Conservation (phyloP, 2,797 vertebrate genomes). For the Hephaestus fuliginosus region DNA sequence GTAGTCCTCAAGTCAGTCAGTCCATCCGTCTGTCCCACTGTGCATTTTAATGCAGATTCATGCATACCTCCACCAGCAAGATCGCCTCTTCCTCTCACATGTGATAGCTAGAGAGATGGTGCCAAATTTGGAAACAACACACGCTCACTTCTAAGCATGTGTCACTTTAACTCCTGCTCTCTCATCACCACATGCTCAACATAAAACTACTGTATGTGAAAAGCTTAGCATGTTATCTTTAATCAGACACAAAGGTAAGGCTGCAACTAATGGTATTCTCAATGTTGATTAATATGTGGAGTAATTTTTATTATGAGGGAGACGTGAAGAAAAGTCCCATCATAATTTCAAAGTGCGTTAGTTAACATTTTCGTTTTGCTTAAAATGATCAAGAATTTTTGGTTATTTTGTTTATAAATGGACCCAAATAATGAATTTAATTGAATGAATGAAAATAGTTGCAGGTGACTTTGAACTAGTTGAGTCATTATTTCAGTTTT, state of each 20-base stretch:
- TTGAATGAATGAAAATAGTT: neutral
- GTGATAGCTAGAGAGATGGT: conserved; percentile 10
- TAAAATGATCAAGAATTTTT: neutral
- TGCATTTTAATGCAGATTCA: conserved; percentile 12
- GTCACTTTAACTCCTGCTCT: neutral
- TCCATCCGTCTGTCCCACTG: conserved; percentile 6
- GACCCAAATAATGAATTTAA: neutral
- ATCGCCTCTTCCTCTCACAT: conserved; percentile 10
- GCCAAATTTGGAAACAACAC: neutral
- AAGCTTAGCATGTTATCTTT: too few species aligned
- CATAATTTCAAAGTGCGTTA: neutral
- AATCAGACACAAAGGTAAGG: too few species aligned
- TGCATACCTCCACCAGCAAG: neutral
- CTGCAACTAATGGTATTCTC: neutral
- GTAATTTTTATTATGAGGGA: neutral
- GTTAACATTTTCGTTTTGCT: neutral
- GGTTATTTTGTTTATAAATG: neutral
- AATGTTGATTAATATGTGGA: neutral
- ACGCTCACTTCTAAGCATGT: conserved; percentile 14
- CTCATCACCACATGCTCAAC: neutral
- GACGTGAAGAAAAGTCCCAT: fast-evolving
- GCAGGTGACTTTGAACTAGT: neutral
- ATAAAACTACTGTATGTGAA: neutral
- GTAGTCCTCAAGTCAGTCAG: conserved; percentile 6
- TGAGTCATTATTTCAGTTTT: neutral